phyloP scores from a whole-genome alignment of 2,113 vertebrate genomes.

The Hucho hucho region DNA sequence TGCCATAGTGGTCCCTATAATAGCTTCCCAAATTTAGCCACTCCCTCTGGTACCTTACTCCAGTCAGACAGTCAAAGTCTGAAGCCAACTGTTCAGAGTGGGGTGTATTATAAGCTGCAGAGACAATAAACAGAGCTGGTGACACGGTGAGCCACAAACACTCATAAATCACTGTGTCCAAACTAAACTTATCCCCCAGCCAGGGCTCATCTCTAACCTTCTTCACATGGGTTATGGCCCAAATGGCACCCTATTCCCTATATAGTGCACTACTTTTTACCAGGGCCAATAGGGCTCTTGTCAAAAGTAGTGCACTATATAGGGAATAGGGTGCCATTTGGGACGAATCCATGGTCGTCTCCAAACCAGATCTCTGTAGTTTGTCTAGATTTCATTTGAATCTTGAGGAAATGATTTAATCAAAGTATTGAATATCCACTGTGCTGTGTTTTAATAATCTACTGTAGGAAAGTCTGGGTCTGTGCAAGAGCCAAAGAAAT shows the following conservation, averaged over 20 bases:
- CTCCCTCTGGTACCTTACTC: slow-evolving; percentile 18
- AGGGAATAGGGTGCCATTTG: too few relatives aligned
- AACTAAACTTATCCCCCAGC: neutral
- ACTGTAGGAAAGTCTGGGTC: neutral
- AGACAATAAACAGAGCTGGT: slow-evolving; percentile 35
- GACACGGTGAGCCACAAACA: slow-evolving; percentile 22
- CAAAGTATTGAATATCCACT: slow-evolving; percentile 10
- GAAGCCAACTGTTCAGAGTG: neutral
- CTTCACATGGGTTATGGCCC: neutral
- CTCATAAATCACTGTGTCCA: slow-evolving; percentile 23
- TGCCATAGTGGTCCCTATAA: slow-evolving; percentile 11
- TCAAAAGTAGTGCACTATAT: too few relatives aligned
- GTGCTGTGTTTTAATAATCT: neutral
- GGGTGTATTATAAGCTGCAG: slow-evolving; percentile 12
- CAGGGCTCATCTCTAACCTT: neutral
- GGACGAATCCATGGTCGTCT: neutral
- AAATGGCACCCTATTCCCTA: too few relatives aligned
- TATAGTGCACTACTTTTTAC: too few relatives aligned
- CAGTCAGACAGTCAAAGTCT: slow-evolving; percentile 24
- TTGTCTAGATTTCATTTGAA: slow-evolving; percentile 1
- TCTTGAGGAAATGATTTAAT: neutral
- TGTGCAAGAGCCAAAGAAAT: neutral
- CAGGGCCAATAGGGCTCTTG: too few relatives aligned
- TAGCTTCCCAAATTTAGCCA: slow-evolving; percentile 3
- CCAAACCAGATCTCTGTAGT: slow-evolving; percentile 13